phyloP scores from a whole-genome alignment of 2,888 invertebrate genomes.

The Lasius fuliginosus region DNA sequence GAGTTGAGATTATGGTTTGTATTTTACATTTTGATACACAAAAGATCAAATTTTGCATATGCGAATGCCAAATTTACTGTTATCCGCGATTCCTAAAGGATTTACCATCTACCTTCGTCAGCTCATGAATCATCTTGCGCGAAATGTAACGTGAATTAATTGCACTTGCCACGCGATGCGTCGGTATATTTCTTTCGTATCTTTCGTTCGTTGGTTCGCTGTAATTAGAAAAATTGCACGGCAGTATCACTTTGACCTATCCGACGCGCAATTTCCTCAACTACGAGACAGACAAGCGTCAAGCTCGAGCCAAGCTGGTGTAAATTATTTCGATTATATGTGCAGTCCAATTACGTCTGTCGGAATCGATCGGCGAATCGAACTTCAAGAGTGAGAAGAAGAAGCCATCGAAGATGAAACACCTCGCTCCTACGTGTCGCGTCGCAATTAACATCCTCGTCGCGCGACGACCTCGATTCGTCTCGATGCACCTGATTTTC shows the following conservation, averaged over 20 bases:
- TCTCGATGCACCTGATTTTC: constrained; percentile 79
- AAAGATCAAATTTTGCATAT: neutral
- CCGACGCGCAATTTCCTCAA: constrained; percentile 14
- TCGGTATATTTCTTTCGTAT: constrained; percentile 27
- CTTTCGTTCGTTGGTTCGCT: neutral
- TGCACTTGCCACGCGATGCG: constrained; percentile 37
- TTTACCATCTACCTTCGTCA: constrained; percentile 27
- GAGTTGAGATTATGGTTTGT: constrained; percentile 19
- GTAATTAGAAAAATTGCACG: constrained; percentile 52
- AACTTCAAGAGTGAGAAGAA: constrained; percentile 66
- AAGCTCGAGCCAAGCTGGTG: constrained; percentile 16
- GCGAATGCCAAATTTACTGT: neutral
- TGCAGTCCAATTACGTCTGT: constrained; percentile 70
- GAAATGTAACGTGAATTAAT: constrained; percentile 37
- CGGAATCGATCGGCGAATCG: constrained; percentile 70
- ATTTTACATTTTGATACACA: constrained; percentile 5
- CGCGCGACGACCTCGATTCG: constrained; percentile 78
- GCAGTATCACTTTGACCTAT: constrained; percentile 18
- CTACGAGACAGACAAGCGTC: constrained; percentile 9
- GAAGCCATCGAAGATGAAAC: constrained; percentile 74
- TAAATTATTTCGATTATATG: constrained; percentile 73
- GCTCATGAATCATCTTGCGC: constrained; percentile 41
- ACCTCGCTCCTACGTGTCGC: constrained; percentile 72
- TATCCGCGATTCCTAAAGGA: constrained; percentile 15
- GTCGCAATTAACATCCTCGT: constrained; percentile 81